Conservation (phyloP, 2,888 invertebrate species). For the Portevinia maculata region DNA sequence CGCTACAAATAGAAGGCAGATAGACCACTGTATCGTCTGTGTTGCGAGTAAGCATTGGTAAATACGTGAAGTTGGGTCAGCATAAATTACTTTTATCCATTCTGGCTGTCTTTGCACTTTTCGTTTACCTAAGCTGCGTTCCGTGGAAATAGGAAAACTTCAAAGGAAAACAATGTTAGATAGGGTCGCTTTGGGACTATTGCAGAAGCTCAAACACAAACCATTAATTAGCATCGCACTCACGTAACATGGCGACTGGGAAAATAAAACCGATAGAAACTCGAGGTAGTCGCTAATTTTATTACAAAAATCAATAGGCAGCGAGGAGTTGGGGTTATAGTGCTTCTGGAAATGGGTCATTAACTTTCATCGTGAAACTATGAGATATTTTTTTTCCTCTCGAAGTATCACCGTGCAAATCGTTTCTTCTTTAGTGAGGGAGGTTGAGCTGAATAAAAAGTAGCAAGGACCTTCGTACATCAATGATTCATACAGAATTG, state of each 20-base stretch:
- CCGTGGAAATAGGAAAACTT: neutral
- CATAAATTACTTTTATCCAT: neutral
- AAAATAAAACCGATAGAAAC: neutral
- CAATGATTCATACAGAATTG: neutral
- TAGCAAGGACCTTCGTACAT: neutral
- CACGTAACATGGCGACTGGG: neutral
- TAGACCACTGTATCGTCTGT: neutral
- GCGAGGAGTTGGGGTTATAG: neutral
- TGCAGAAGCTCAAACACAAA: neutral
- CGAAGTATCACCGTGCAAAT: neutral
- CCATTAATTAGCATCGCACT: slow-evolving; percentile 7
- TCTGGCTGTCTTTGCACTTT: neutral
- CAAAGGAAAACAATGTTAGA: neutral
- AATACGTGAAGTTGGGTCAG: neutral
- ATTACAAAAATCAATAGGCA: neutral
- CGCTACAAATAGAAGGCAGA: too few species aligned
- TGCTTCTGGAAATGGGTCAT: neutral
- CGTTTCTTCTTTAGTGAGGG: neutral
- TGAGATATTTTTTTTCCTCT: neutral
- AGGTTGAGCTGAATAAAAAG: neutral
- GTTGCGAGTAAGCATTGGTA: neutral
- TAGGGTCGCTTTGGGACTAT: neutral
- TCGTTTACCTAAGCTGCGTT: neutral
- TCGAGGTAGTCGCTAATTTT: slow-evolving; percentile 3
- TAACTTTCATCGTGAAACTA: neutral